Percentiles rank a stretch among this genome's conserved stretches.
phyloP scores from a whole-genome alignment of 2,797 vertebrate genomes.

The Psittacula derbiana region DNA sequence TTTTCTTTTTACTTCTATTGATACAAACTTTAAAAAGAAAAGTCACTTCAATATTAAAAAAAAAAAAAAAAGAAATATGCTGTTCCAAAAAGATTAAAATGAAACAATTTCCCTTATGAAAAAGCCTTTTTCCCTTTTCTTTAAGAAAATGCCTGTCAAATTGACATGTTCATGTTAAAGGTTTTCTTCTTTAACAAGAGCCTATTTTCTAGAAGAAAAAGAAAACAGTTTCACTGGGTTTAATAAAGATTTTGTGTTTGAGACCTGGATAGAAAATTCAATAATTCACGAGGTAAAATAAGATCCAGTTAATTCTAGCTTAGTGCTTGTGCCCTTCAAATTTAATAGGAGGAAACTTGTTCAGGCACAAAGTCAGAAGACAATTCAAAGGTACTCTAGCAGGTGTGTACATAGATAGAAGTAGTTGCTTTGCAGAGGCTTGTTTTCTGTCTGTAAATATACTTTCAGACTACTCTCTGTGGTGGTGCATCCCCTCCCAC shows the following conservation, averaged over 20 bases:
- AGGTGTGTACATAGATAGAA: background rate
- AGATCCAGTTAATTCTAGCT: background rate
- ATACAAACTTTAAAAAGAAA: background rate
- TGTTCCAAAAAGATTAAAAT: background rate
- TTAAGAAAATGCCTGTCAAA: background rate
- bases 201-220: background rate
- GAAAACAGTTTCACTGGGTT: background rate
- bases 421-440: background rate
- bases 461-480: background rate
- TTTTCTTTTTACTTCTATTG: background rate
- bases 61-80: background rate
- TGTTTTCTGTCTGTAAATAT: background rate
- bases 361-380: background rate
- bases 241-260: background rate
- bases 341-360: background rate
- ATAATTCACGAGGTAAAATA: constrained; percentile 14
- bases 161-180: background rate
- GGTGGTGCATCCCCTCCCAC: background rate
- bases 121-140: background rate
- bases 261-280: constrained; percentile 12
- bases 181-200: background rate
- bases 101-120: background rate
- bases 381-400: background rate
- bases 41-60: background rate
- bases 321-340: background rate